These are phyloP conservation scores for Chlorocebus sabaeus DNA, from an alignment of 2,113 vertebrate species.

Conservation along the genomic window DNA sequence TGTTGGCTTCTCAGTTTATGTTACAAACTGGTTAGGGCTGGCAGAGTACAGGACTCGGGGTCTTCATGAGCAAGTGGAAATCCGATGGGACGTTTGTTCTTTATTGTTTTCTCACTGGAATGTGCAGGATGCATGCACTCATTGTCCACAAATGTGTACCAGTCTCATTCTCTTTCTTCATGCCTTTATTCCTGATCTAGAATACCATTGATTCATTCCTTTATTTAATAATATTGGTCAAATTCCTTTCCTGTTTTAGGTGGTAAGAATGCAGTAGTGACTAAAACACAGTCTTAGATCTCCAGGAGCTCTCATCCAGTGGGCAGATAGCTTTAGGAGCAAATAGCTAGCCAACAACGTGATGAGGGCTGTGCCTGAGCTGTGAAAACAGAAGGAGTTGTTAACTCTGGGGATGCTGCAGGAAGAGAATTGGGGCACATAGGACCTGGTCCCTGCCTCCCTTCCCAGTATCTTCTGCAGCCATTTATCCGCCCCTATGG, in stretches of 20 bases:
- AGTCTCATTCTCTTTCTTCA: not conserved
- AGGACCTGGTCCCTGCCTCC: fast-evolving
- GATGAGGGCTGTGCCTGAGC: not conserved
- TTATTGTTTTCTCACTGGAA: not conserved
- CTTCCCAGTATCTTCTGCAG: not conserved
- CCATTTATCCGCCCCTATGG: not conserved
- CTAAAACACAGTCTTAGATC: not conserved
- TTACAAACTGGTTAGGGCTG: not conserved
- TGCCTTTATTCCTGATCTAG: not conserved
- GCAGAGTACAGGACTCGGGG: not conserved
- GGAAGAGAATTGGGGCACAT: not conserved
- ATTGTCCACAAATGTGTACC: too few species aligned
- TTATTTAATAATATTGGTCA: not conserved
- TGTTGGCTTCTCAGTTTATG: not conserved
- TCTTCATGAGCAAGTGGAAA: not conserved
- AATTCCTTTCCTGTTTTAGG: not conserved
- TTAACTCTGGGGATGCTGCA: not conserved
- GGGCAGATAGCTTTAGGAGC: not conserved
- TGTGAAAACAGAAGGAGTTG: too few species aligned
- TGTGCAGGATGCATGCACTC: not conserved
- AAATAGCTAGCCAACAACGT: not conserved
- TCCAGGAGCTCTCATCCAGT: not conserved
- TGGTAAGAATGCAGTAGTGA: not conserved
- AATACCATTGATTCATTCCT: not conserved
- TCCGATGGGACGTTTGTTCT: not conserved